Evolutionary conservation across 2,888 invertebrate species (phyloP).

Genomic region (Helicoverpa assulta): DNA sequence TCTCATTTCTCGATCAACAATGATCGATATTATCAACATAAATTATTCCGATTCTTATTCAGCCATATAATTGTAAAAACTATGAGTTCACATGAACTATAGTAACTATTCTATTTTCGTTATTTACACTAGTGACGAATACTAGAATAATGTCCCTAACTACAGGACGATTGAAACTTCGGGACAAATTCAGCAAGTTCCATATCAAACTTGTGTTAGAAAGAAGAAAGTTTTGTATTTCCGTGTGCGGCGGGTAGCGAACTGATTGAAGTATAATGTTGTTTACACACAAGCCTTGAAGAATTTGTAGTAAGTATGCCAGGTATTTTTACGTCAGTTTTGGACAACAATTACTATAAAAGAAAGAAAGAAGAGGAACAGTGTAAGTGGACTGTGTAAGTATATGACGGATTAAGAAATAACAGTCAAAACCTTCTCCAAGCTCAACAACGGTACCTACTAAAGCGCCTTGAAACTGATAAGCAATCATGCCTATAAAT

Average conservation of each 20-base stretch:
- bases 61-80: no score
- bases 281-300: not conserved
- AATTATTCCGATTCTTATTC: no score
- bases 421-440: no score
- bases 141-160: not conserved
- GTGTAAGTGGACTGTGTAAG: no score
- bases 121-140: not conserved
- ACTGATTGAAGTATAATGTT: not conserved
- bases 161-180: not conserved
- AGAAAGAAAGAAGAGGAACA: not conserved
- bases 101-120: not conserved
- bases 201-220: not conserved
- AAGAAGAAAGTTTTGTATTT: not conserved
- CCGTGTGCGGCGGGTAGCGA: not conserved
- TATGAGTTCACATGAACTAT: not conserved
- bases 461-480: no score
- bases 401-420: no score
- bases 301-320: not conserved
- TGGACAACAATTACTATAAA: not conserved
- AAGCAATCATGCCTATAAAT: no score
- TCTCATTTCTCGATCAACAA: no score
- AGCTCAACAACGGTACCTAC: no score
- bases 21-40: no score
- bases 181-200: not conserved
- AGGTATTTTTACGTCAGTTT: not conserved